Evolutionary conservation across 2,888 invertebrate genomes (phyloP).

Genomic region (Schizaphis graminum): DNA sequence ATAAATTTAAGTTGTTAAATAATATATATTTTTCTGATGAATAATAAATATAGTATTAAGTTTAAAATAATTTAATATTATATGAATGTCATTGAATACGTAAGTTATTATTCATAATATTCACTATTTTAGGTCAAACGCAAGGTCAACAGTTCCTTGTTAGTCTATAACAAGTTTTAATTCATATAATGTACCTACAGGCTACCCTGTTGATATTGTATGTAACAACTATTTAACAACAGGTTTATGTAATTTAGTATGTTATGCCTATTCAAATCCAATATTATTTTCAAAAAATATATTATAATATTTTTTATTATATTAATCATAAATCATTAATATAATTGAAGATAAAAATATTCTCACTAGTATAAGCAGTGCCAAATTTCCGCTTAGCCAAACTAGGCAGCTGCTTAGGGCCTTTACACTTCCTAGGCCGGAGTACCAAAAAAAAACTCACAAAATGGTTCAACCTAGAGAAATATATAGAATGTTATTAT

Average conservation of each 20-base stretch:
- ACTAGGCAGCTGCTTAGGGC: no score
- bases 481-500: no score
- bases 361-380: neutral
- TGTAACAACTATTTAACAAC: slow-evolving; percentile 10
- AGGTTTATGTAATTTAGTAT: slow-evolving; percentile 4
- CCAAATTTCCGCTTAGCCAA: no score
- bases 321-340: neutral
- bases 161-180: slow-evolving; percentile 34
- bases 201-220: neutral
- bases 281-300: neutral
- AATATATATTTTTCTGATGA: neutral
- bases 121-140: slow-evolving; percentile 55
- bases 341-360: neutral
- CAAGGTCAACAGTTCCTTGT: slow-evolving; percentile 57
- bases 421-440: no score
- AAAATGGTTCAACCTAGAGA: no score
- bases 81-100: neutral
- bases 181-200: neutral
- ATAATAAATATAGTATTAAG: neutral
- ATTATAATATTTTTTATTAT: neutral
- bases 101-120: slow-evolving; percentile 47
- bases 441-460: no score
- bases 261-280: neutral
- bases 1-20: neutral
- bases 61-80: neutral